Evolutionary conservation across 2,113 vertebrate genomes (phyloP), one percentile per base, ranked within the genome.

Genomic region (Salminus brasiliensis): DNA sequence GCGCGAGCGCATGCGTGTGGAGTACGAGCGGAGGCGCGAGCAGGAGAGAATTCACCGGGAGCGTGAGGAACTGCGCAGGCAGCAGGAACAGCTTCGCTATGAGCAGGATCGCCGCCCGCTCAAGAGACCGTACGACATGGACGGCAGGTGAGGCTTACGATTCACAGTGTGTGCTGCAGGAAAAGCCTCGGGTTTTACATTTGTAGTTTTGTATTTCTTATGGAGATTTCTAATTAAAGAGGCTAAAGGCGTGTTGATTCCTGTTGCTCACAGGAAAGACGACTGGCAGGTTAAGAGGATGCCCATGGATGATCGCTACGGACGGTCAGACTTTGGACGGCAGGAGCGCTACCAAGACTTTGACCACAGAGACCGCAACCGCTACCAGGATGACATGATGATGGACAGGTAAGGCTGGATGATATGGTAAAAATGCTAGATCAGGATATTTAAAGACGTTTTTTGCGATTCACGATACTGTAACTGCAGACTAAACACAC

Each of bases 1-100:
- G 88, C 94, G 96, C 0, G 97, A 99, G 75, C 90, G 96, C 32
- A 89, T 97, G 86, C 94, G 95, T 0, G 95, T 99, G 1, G 97
- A 99, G 84, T 97, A 96, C 0, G 97, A 99, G 47, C 91, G 97
- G 45, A 88, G 96, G 0, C 91, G 95, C 0, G 97, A 99, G 7
- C 97, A 99, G 90, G 97, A 99, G 36, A 89, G 98, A 8, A 99
- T 99, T 88, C 93, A 96, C 41, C 89, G 96, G 0, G 97, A 98
- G 91, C 92, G 96, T 0, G 98, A 99, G 0, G 97, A 98, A 88
- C 93, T 99, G 79, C 92, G 96, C 0, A 91, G 96, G 0, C 97
- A 98, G 89, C 97, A 99, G 79, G 97, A 98, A 5, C 96, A 97
- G 86, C 88, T 99, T 6, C 95, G 97, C 63, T 97, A 92, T 0